phyloP scores from a whole-genome alignment of 1,140 invertebrate species.

The Metaphire vulgaris region DNA sequence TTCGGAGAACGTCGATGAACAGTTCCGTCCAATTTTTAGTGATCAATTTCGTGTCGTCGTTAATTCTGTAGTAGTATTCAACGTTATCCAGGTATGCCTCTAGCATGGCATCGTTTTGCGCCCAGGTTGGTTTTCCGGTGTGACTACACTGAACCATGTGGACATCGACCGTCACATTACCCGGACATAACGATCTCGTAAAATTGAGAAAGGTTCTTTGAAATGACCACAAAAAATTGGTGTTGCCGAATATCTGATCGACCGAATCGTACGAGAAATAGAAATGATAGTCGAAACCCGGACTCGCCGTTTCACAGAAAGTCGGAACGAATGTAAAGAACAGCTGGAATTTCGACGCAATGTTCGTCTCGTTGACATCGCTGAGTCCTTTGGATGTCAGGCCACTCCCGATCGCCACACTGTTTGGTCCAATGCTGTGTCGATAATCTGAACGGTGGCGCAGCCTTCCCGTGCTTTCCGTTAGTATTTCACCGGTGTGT shows the following conservation, averaged over 20 bases:
- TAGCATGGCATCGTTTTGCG: slow-evolving; percentile 21
- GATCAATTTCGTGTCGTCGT: slow-evolving; percentile 7
- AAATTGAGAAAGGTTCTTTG: neutral
- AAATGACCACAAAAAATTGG: neutral
- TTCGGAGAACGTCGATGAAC: neutral
- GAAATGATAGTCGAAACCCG: slow-evolving; percentile 13
- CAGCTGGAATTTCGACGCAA: neutral
- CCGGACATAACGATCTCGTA: neutral
- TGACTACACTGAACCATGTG: slow-evolving; percentile 18
- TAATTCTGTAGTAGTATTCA: slow-evolving; percentile 17
- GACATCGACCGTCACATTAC: neutral
- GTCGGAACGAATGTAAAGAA: slow-evolving; percentile 6
- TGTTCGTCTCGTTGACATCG: neutral
- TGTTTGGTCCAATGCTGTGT: neutral
- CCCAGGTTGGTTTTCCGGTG: slow-evolving; percentile 8
- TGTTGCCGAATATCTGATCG: slow-evolving; percentile 4
- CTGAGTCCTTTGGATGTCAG: neutral
- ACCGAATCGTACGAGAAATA: slow-evolving; percentile 15
- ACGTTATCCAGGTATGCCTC: slow-evolving; percentile 17
- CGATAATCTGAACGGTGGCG: neutral
- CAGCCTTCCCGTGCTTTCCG: neutral
- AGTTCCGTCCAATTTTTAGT: slow-evolving; percentile 7
- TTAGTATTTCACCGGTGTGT: neutral
- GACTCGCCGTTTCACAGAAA: slow-evolving; percentile 12
- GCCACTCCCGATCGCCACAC: slow-evolving; percentile 11